These are phyloP conservation scores for Distichodus sexfasciatus DNA, from an alignment of 2,797 vertebrate genomes.

Conservation along the genomic window DNA sequence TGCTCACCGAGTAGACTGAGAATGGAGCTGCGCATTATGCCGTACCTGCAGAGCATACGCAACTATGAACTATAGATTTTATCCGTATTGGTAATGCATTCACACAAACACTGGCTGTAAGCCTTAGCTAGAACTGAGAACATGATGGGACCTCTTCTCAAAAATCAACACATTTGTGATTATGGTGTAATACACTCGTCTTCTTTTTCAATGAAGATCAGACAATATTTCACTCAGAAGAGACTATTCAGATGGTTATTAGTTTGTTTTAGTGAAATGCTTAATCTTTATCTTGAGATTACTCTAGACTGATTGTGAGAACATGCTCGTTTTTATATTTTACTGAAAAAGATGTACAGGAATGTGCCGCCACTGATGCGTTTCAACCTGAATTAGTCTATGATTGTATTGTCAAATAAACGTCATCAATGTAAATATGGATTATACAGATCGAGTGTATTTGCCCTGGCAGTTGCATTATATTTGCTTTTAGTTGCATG, in stretches of 20 bases:
- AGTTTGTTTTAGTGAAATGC: slow-evolving; percentile 15
- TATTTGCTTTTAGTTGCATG: slow-evolving; percentile 62
- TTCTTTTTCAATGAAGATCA: slow-evolving; percentile 23
- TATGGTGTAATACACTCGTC: slow-evolving; percentile 12
- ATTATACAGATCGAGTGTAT: slow-evolving; percentile 49
- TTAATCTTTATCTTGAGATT: slow-evolving; percentile 26
- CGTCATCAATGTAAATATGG: slow-evolving; percentile 56
- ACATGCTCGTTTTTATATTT: slow-evolving; percentile 31
- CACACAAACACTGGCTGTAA: slow-evolving; percentile 19
- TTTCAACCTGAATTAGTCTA: slow-evolving; percentile 35
- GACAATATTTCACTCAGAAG: slow-evolving; percentile 24
- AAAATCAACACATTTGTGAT: slow-evolving; percentile 35
- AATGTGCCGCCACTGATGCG: slow-evolving; percentile 34
- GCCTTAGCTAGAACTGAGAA: slow-evolving; percentile 9
- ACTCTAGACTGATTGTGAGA: slow-evolving; percentile 21
- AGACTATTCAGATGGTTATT: slow-evolving; percentile 8
- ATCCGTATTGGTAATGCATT: slow-evolving; percentile 40
- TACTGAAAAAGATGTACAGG: slow-evolving; percentile 25
- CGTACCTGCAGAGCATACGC: slow-evolving; percentile 19
- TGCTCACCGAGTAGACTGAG: slow-evolving; percentile 2
- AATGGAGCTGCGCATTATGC: slow-evolving; percentile 7
- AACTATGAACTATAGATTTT: slow-evolving; percentile 41
- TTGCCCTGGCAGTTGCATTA: slow-evolving; percentile 52
- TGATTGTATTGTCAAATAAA: slow-evolving; percentile 48
- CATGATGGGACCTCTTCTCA: slow-evolving; percentile 10